Evolutionary conservation across 2,113 vertebrate species (phyloP).

Genomic region (Suricata suricatta): DNA sequence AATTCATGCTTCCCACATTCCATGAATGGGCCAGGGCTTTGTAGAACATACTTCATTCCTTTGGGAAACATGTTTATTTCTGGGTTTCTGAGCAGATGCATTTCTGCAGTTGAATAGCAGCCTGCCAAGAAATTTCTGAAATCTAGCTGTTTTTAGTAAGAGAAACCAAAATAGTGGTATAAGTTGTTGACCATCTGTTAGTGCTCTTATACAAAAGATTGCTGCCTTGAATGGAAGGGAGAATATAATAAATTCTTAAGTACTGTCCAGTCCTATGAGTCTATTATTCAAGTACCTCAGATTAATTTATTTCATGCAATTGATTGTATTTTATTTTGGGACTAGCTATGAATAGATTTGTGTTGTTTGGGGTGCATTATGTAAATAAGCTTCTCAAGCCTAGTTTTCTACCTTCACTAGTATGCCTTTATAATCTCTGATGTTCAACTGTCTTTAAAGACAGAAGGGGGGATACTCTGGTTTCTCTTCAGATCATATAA

Average conservation of each 20-base stretch:
- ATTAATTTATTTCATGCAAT: neutral
- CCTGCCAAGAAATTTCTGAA: slow-evolving; percentile 71
- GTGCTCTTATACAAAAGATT: neutral
- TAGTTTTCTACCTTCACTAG: neutral
- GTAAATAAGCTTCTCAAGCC: neutral
- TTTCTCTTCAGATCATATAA: no score
- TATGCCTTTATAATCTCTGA: neutral
- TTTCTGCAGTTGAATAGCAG: slow-evolving; percentile 64
- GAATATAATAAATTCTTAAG: neutral
- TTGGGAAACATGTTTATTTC: slow-evolving; percentile 66
- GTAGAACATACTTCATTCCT: slow-evolving; percentile 39
- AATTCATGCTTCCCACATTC: neutral
- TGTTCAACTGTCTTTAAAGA: neutral
- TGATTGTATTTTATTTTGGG: slow-evolving; percentile 24
- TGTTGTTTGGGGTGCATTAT: neutral
- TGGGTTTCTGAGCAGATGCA: slow-evolving; percentile 55
- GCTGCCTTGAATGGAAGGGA: neutral
- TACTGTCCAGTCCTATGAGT: neutral
- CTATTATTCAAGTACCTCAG: neutral
- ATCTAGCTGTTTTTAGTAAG: slow-evolving; percentile 57
- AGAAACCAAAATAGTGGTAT: slow-evolving; percentile 20
- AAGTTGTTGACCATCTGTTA: slow-evolving; percentile 59
- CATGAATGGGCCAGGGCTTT: slow-evolving; percentile 6
- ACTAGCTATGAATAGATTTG: neutral
- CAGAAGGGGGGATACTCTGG: no score